Conservation (phyloP, 2,888 invertebrate genomes). For the Lepidocyrtoides sp. region DNA sequence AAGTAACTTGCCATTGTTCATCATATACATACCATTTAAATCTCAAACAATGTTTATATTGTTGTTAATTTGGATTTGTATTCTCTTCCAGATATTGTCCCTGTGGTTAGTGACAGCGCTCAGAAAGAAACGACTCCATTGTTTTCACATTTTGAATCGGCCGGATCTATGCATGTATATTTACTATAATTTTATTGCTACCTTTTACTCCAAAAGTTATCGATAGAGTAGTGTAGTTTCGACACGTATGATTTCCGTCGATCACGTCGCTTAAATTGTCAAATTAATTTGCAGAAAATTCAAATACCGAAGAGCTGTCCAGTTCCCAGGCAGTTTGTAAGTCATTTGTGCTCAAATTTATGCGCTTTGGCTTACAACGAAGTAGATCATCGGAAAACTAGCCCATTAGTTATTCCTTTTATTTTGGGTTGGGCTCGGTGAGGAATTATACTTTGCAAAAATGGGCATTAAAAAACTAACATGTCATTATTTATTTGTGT, state of each 20-base stretch:
- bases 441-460: neutral
- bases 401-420: slow-evolving; percentile 77
- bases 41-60: no score
- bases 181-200: neutral
- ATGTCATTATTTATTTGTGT: no score
- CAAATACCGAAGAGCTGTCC: slow-evolving; percentile 11
- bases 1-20: no score
- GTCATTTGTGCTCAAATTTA: slow-evolving; percentile 87
- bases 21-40: no score
- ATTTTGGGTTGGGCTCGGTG: slow-evolving; percentile 80
- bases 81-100: no score
- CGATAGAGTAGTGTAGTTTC: neutral
- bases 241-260: neutral
- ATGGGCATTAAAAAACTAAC: no score
- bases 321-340: neutral
- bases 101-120: no score
- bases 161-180: neutral
- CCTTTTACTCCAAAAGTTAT: no score
- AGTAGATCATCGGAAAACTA: slow-evolving; percentile 85
- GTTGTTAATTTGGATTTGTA: no score
- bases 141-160: neutral
- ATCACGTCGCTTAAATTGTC: neutral
- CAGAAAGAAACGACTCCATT: no score
- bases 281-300: slow-evolving; percentile 37
- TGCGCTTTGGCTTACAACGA: slow-evolving; percentile 84